phyloP scores from a whole-genome alignment of 2,888 invertebrate genomes.

The Timandra comae region DNA sequence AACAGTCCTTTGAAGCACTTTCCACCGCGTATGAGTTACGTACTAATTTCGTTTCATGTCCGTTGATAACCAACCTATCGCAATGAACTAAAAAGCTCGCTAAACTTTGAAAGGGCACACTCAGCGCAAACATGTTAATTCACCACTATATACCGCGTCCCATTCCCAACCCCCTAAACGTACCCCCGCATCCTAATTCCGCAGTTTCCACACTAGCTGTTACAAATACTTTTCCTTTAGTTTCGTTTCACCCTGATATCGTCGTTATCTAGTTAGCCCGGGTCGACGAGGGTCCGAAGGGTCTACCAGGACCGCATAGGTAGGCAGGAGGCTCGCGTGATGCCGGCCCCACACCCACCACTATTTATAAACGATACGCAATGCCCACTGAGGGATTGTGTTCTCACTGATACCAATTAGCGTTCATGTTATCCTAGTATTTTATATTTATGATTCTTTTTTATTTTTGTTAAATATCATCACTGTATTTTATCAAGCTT shows the following conservation, averaged over 20 bases:
- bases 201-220: constrained; percentile 59
- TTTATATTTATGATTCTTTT: constrained; percentile 21
- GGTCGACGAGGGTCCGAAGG: constrained; percentile 69
- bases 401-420: constrained; percentile 61
- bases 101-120: constrained; percentile 8
- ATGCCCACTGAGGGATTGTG: constrained; percentile 59
- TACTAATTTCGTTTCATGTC: background rate
- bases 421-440: constrained; percentile 49
- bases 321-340: constrained; percentile 49
- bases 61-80: background rate
- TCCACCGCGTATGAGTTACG: no score
- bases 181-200: constrained; percentile 44
- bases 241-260: constrained; percentile 62
- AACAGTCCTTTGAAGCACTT: no score
- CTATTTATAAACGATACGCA: constrained; percentile 54
- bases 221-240: constrained; percentile 71
- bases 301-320: constrained; percentile 18
- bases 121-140: constrained; percentile 51
- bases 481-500: no score
- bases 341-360: constrained; percentile 47
- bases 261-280: constrained; percentile 73
- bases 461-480: background rate
- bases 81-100: constrained; percentile 1
- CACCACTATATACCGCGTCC: constrained; percentile 48
- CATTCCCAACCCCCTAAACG: constrained; percentile 30